phyloP scores from a whole-genome alignment of 1,140 invertebrate genomes.

The Drosophila serrata region DNA sequence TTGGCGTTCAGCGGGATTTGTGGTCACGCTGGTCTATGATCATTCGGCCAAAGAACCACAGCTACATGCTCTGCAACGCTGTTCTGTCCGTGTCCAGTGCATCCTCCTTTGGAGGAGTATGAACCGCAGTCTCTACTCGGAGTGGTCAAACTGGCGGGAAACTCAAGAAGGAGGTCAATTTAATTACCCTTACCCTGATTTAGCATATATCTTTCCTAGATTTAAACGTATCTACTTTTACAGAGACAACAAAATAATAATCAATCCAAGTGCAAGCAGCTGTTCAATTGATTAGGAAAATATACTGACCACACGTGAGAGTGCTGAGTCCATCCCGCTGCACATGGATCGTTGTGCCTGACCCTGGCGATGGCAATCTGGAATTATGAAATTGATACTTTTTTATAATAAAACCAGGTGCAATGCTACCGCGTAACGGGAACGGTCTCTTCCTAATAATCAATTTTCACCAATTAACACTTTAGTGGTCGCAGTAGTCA shows the following conservation, averaged over 20 bases:
- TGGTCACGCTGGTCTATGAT: slow-evolving; percentile 25
- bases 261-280: slow-evolving; percentile 33
- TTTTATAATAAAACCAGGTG: slow-evolving; percentile 7
- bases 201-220: neutral
- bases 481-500: slow-evolving; percentile 62
- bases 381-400: slow-evolving; percentile 56
- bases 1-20: slow-evolving; percentile 3
- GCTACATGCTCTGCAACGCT: slow-evolving; percentile 11
- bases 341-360: slow-evolving; percentile 89
- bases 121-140: neutral
- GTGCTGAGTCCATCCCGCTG: slow-evolving; percentile 87
- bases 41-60: slow-evolving; percentile 30
- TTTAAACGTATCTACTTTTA: neutral
- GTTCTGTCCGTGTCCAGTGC: slow-evolving; percentile 16
- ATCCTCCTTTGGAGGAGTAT: slow-evolving; percentile 9
- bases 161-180: neutral
- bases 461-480: slow-evolving; percentile 55
- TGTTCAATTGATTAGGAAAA: slow-evolving; percentile 2
- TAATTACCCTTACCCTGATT: neutral
- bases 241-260: slow-evolving; percentile 17
- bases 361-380: slow-evolving; percentile 89
- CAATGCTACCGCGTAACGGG: slow-evolving; percentile 52
- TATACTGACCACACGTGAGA: slow-evolving; percentile 88
- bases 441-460: slow-evolving; percentile 22
- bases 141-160: neutral